These are phyloP conservation scores for Trachelus tabidus DNA, from an alignment of 2,888 invertebrate species.

Conservation along the genomic window DNA sequence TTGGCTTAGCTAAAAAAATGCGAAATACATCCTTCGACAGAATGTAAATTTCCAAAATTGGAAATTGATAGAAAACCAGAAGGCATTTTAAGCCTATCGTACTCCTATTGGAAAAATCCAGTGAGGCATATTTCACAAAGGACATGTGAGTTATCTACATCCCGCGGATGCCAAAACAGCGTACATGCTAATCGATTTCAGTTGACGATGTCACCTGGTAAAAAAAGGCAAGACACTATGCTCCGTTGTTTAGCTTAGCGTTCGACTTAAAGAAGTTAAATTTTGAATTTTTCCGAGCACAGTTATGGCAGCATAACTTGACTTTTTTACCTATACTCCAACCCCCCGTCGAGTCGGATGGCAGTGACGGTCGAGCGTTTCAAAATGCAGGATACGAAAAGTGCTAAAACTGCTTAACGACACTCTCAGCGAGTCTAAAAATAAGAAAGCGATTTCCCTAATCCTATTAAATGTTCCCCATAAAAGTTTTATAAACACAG, in stretches of 20 bases:
- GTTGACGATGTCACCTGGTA: neutral
- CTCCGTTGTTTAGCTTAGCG: neutral
- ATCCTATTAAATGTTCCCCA: conserved; percentile 21
- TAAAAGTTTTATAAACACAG: neutral
- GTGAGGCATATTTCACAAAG: too few species aligned
- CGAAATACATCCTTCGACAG: too few species aligned
- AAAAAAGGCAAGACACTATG: neutral
- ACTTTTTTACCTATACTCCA: neutral
- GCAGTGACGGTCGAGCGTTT: neutral
- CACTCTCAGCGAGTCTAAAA: conserved; percentile 16
- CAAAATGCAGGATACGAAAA: neutral
- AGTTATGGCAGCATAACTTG: neutral
- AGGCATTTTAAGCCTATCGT: too few species aligned
- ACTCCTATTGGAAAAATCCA: too few species aligned
- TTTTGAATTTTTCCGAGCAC: neutral
- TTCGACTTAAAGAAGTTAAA: neutral
- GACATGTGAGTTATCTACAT: too few species aligned
- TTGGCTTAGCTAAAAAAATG: too few species aligned
- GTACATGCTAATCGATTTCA: too few species aligned
- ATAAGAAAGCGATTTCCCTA: conserved; percentile 24
- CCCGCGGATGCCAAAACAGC: too few species aligned
- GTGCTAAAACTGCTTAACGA: conserved; percentile 16
- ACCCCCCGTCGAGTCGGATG: neutral
- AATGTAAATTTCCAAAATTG: too few species aligned
- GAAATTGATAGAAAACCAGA: too few species aligned